Evolutionary conservation across 2,113 vertebrate species (phyloP).

Genomic region (Misgurnus mizolepis): DNA sequence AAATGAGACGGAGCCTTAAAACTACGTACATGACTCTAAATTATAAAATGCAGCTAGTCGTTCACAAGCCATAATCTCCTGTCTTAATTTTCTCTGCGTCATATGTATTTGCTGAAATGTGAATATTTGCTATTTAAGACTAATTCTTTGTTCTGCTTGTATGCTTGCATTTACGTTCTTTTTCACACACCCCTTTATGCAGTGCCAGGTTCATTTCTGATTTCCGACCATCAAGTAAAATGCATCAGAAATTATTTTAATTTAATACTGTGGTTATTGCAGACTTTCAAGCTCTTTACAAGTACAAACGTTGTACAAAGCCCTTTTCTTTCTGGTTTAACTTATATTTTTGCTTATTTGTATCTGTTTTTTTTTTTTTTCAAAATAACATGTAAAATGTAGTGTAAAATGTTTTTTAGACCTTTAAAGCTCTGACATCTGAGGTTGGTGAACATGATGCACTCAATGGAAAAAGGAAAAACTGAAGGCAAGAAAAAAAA

Average conservation of each 20-base stretch:
- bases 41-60: slow-evolving; percentile 10
- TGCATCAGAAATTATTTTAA: slow-evolving; percentile 10
- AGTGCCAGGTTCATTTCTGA: slow-evolving; percentile 10
- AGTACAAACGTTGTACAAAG: background rate
- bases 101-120: slow-evolving; percentile 25
- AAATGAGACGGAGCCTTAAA: slow-evolving; percentile 30
- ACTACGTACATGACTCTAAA: slow-evolving; percentile 23
- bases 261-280: background rate
- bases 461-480: slow-evolving; percentile 17
- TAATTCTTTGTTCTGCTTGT: background rate
- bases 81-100: slow-evolving; percentile 8
- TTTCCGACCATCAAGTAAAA: background rate
- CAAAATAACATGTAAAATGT: background rate
- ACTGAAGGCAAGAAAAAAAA: slow-evolving; percentile 22
- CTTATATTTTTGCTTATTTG: background rate
- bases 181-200: background rate
- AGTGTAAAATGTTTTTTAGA: slow-evolving; percentile 33
- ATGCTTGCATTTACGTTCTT: background rate
- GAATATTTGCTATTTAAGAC: background rate
- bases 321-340: background rate
- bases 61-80: slow-evolving; percentile 36
- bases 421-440: slow-evolving; percentile 34
- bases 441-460: slow-evolving; percentile 25
- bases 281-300: background rate
- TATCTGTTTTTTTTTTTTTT: slow-evolving; percentile 6